Evolutionary conservation across 2,888 invertebrate genomes (phyloP), one percentile per base, ranked within the genome.

Genomic region (Mayetiola destructor): DNA sequence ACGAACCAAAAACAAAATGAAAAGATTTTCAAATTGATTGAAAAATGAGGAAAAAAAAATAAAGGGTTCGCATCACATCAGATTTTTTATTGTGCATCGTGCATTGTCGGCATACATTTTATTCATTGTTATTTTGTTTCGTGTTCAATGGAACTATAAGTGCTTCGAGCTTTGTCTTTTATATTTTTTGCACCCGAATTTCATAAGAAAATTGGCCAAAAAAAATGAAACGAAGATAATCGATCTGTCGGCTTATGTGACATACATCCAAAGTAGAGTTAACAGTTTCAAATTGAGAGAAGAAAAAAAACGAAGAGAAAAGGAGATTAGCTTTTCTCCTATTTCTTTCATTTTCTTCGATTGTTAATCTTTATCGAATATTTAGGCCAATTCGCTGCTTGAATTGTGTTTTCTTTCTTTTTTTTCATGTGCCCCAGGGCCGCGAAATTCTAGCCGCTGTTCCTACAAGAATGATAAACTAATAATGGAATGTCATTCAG

Each of bases 71-170:
- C 6, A 48, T 48, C 48, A n/a, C n/a, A n/a, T n/a, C n/a, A n/a
- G n/a, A n/a, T n/a, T n/a, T n/a, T n/a, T n/a, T n/a, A n/a, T n/a
- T n/a, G n/a, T n/a, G n/a, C n/a, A n/a, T n/a, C n/a, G n/a, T n/a
- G n/a, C n/a, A n/a, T n/a, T n/a, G 23, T 48, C 48, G 48, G 27
- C 48, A 48, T 48, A 48, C 48, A 27, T 48, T 48, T 48, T 48
- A 48, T 48, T 48, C 27, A 48, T 48, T 48, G 48, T 48, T 48
- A 48, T 48, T 48, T 48, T 48, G 48, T 48, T 48, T 48, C 48
- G 48, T 48, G 48, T 48, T 48, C 48, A 48, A 48, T 48, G 23
- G 48, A 48, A 48, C 27, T 16, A 3, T n/a, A 48, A 48, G 48
- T 48, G 27, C 48, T 48, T 27, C 27, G 14, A n/a, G 48, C 48